Base-by-base conservation (phyloP, 1,140 invertebrate genomes). In the Sesamia nonagrioides region DNA sequence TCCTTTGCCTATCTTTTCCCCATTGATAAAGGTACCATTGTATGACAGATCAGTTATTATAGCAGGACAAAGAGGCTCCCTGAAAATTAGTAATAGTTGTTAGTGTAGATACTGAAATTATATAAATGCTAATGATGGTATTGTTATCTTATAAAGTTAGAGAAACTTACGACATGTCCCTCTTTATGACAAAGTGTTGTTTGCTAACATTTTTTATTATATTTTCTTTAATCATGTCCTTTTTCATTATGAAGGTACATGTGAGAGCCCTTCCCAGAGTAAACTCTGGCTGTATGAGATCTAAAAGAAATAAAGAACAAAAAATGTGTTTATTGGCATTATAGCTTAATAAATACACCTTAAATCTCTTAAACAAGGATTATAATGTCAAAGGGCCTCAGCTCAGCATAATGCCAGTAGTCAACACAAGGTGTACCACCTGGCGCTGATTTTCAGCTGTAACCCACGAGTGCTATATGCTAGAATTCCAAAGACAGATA, bases 11-110 rank as follows among this genome's bases (percentile, higher is more conserved):
- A 97, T 94, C 86, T 92, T 94, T 77, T 94, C 83, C 40, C 95
- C 95, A 90, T 97, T 97, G 15, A 97, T 90, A 95, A 96, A 97
- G 1, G 97, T 98, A 0, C 97, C 97, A 95, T 98, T 98, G 54
- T 96, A 96, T 21, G 97, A 97, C 11, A 95, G 84, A 85, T 98
- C 97, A 90, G 97, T 92, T 60, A 95, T 86, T 13, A 95, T 92
- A 15, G 91, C 90, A 54, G 95, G 95, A 76, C 82, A 88, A 1
- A 89, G 83, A 6, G 84, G 52, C 79, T 95, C 91, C 27, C 95
- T 95, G 80, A 58, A 92, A 93, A 52, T 69, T 71, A 56, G 76
- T 74, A 11, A 9, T 33, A 1, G 15, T 18, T 21, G 7, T 54
- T 5, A 35, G 15, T 0, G 7, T 52, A 5, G 13, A 21, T 68